A percentile compares a stretch with the other conserved stretches of the same genome.
phyloP scores from a whole-genome alignment of 2,113 vertebrate species.

The Psilopogon haemacephalus region DNA sequence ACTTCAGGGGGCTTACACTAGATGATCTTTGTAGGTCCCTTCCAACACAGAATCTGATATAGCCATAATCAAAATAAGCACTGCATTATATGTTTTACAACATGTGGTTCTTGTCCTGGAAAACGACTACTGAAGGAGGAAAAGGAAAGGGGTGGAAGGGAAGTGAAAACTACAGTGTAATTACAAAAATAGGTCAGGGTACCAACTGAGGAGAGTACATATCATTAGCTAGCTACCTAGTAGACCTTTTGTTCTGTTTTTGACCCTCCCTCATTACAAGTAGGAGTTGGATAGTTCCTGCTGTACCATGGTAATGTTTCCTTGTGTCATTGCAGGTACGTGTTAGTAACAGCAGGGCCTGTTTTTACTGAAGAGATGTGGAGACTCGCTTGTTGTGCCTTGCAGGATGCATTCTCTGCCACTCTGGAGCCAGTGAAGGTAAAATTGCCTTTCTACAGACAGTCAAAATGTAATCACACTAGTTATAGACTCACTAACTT shows the following conservation, averaged over 20 bases:
- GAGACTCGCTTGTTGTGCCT: conserved; percentile 92
- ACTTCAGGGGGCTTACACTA: too few relatives aligned
- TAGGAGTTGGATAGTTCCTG: not conserved
- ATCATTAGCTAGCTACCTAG: not conserved
- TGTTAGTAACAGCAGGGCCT: conserved; percentile 92
- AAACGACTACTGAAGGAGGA: not conserved
- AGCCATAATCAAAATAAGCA: not conserved
- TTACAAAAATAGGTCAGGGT: not conserved
- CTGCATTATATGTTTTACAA: not conserved
- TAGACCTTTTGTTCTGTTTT: not conserved
- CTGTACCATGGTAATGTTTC: not conserved
- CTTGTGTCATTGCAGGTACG: conserved; percentile 80
- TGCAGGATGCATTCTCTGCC: conserved; percentile 95
- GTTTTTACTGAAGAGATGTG: conserved; percentile 98
- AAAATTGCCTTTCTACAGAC: not conserved
- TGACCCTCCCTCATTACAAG: not conserved
- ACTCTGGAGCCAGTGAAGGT: conserved; percentile 98
- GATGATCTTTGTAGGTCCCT: too few relatives aligned
- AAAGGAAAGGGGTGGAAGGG: not conserved
- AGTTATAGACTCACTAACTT: not conserved
- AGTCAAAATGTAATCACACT: not conserved
- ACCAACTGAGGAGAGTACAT: not conserved
- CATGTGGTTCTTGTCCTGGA: not conserved
- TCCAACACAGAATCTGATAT: not conserved
- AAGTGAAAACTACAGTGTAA: not conserved